A percentile compares a stretch with the other conserved stretches of the same genome.
phyloP scores from a whole-genome alignment of 1,140 invertebrate species.

The Zaprionus gabonicus region DNA sequence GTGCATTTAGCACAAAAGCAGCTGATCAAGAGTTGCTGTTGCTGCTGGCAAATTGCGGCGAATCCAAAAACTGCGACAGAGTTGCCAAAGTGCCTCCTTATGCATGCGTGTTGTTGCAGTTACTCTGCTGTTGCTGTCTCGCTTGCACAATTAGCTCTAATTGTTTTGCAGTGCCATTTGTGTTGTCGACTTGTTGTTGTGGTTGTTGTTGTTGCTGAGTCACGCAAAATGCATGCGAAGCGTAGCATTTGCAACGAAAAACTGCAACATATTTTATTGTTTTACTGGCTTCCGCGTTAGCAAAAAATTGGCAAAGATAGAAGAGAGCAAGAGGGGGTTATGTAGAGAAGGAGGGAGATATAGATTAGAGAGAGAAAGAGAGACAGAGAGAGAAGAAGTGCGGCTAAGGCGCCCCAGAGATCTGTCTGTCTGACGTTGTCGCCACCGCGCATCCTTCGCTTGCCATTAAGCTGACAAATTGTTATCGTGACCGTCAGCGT shows the following conservation, averaged over 20 bases:
- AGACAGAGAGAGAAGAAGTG: neutral
- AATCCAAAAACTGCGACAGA: slow-evolving; percentile 36
- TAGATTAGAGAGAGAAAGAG: neutral
- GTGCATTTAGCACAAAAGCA: slow-evolving; percentile 13
- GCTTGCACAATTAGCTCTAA: slow-evolving; percentile 58
- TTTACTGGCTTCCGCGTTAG: slow-evolving; percentile 3
- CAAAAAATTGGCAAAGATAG: neutral
- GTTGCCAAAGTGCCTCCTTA: slow-evolving; percentile 45
- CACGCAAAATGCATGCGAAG: slow-evolving; percentile 61
- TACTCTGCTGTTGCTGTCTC: slow-evolving; percentile 38
- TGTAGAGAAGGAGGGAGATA: neutral
- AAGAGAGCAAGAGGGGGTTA: neutral
- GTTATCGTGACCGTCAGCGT: slow-evolving; percentile 71
- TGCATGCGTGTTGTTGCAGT: slow-evolving; percentile 24
- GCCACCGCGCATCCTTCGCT: slow-evolving; percentile 70
- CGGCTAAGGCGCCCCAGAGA: neutral
- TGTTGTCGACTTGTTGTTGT: slow-evolving; percentile 20
- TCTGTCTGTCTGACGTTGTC: slow-evolving; percentile 14
- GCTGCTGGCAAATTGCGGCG: slow-evolving; percentile 1
- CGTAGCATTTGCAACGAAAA: slow-evolving; percentile 38
- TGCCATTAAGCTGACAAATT: slow-evolving; percentile 82
- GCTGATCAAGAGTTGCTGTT: slow-evolving; percentile 16
- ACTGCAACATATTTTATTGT: slow-evolving; percentile 30
- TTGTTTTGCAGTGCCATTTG: slow-evolving; percentile 67
- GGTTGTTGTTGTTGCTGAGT: slow-evolving; percentile 43